Conservation (phyloP, 2,113 vertebrate species). For the Brienomyrus longianalis region DNA sequence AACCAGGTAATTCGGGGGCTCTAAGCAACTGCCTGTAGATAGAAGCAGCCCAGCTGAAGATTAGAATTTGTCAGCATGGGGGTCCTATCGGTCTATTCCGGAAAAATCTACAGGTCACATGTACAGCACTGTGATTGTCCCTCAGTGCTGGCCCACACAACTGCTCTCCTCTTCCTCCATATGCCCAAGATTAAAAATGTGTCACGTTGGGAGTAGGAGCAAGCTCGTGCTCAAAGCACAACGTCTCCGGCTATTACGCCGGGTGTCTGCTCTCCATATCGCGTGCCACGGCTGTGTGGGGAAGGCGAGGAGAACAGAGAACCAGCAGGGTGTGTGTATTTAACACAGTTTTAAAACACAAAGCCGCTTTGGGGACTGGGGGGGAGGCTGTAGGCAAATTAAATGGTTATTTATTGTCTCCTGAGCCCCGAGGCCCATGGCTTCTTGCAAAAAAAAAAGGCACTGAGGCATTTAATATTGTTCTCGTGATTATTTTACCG, state of each 20-base stretch:
- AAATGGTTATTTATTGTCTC: conserved; percentile 19
- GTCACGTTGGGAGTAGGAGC: not conserved
- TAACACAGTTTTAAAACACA: conserved; percentile 21
- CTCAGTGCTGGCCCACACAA: not conserved
- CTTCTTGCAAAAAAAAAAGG: not conserved
- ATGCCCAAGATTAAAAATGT: not conserved
- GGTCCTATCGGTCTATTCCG: not conserved
- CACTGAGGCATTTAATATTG: conserved; percentile 17
- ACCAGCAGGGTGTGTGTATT: conserved; percentile 11
- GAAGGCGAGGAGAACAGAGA: conserved; percentile 2
- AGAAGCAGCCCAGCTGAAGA: not conserved
- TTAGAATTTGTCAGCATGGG: not conserved
- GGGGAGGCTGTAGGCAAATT: conserved; percentile 17
- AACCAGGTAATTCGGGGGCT: not conserved
- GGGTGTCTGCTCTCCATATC: not conserved
- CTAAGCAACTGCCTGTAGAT: not conserved
- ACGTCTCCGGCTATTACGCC: not conserved
- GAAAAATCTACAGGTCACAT: not conserved
- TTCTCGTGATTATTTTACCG: conserved; percentile 18
- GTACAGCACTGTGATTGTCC: not conserved
- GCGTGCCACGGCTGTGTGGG: not conserved
- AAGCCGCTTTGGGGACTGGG: conserved; percentile 21
- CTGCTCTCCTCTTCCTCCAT: not conserved
- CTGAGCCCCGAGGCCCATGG: not conserved
- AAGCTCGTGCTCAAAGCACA: not conserved